Conservation (phyloP, 2,888 invertebrate genomes). For the Lacanobia oleracea region DNA sequence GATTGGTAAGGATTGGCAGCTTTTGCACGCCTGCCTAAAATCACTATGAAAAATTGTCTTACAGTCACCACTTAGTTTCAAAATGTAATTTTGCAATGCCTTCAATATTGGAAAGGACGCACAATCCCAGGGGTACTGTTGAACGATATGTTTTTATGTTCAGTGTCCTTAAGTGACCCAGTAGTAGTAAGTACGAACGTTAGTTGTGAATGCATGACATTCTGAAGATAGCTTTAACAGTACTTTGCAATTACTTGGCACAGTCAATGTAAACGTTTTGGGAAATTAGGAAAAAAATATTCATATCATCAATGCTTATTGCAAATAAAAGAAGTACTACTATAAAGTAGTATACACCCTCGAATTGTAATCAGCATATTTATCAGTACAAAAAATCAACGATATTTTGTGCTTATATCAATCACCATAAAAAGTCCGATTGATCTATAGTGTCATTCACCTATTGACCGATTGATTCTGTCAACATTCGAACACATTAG, state of each 20-base stretch:
- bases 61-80: slow-evolving; percentile 6
- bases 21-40: slow-evolving; percentile 18
- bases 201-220: slow-evolving; percentile 50
- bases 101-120: slow-evolving; percentile 15
- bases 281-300: slow-evolving; percentile 6
- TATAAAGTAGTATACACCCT: slow-evolving; percentile 7
- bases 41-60: neutral
- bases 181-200: slow-evolving; percentile 35
- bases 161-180: slow-evolving; percentile 29
- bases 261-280: slow-evolving; percentile 40
- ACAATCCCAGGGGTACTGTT: slow-evolving; percentile 31
- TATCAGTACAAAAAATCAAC: neutral
- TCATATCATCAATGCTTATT: slow-evolving; percentile 50
- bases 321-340: slow-evolving; percentile 18
- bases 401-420: slow-evolving; percentile 7
- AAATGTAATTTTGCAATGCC: slow-evolving; percentile 9
- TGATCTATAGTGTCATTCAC: slow-evolving; percentile 4
- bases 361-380: slow-evolving; percentile 24
- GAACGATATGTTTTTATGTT: slow-evolving; percentile 47
- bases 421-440: slow-evolving; percentile 8
- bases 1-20: slow-evolving; percentile 26
- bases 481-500: neutral
- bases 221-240: slow-evolving; percentile 52
- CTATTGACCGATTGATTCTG: slow-evolving; percentile 6
- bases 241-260: slow-evolving; percentile 51